Evolutionary conservation across 2,888 invertebrate genomes (phyloP).

Genomic region (Pollenia angustigena): DNA sequence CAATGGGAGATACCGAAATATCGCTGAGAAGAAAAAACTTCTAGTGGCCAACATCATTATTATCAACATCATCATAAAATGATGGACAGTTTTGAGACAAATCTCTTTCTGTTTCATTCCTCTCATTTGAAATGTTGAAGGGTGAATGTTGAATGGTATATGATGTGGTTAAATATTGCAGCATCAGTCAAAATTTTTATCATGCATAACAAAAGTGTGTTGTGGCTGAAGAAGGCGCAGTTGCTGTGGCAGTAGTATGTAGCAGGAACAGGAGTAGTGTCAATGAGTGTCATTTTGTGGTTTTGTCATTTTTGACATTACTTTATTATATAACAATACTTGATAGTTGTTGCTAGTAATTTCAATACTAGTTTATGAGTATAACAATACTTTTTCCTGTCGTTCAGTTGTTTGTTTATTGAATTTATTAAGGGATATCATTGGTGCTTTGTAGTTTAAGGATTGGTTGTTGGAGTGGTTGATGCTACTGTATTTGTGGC

Average conservation of each 20-base stretch:
- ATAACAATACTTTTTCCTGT: background rate
- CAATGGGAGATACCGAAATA: slow-evolving; percentile 11
- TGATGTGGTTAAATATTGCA: slow-evolving; percentile 64
- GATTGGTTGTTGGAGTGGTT: slow-evolving; percentile 14
- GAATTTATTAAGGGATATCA: slow-evolving; percentile 28
- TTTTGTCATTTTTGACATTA: slow-evolving; percentile 64
- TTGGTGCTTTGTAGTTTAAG: slow-evolving; percentile 14
- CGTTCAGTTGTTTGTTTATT: background rate
- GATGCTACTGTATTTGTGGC: background rate
- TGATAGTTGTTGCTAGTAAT: slow-evolving; percentile 49
- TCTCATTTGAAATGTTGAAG: slow-evolving; percentile 29
- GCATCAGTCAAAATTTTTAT: slow-evolving; percentile 60
- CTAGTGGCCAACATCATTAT: slow-evolving; percentile 61
- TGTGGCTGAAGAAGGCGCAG: background rate
- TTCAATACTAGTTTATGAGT: slow-evolving; percentile 38
- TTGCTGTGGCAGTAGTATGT: background rate
- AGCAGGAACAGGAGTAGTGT: slow-evolving; percentile 31
- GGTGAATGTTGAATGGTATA: slow-evolving; percentile 36
- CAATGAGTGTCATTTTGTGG: slow-evolving; percentile 70
- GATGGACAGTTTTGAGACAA: slow-evolving; percentile 68
- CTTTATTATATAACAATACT: slow-evolving; percentile 48
- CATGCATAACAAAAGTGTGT: slow-evolving; percentile 59
- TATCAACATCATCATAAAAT: slow-evolving; percentile 60
- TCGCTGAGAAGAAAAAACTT: slow-evolving; percentile 7
- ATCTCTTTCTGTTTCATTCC: slow-evolving; percentile 4